Base-by-base conservation (phyloP, 2,797 vertebrate species). In the Staurois parvus region DNA sequence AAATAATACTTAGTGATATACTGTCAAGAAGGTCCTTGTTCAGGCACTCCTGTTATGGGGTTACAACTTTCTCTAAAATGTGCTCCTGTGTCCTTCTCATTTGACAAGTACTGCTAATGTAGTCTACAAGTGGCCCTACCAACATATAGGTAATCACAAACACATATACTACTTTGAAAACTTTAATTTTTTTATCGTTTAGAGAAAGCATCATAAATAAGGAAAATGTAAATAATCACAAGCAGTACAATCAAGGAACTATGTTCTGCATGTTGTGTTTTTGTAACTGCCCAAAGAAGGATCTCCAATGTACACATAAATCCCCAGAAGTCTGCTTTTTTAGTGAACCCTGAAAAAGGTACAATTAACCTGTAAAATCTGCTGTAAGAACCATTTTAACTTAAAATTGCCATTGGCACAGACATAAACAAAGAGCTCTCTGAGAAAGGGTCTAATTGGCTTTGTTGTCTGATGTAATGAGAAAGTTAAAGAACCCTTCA, bases 281-380 rank as follows among this genome's bases (percentile, higher is more conserved):
- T 73, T 79, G 19, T 29, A 52, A 42, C 30, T 67, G 48, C 48
- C 56, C 26, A 56, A 67, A 64, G 32, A 74, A 68, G 30, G 21
- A 64, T 52, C 73, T 56, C 28, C 12, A 66, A 86, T 72, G 72
- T 76, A 24, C n/a, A 73, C 76, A 48, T 48, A 21, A 34, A 34
- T 87, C 42, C 28, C 3, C 4, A 21, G 29, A 80, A 30, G 62
- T 79, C 64, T 69, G 24, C 80, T 79, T 79, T 67, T 78, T 87
- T 78, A 56, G 75, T 66, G 64, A 72, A 40, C 52, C 37, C 28
- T 84, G 24, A 87, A 68, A n/a, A 78, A 83, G 80, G 74, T 83
- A 83, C 62, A 87, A 87, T 73, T 87, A 83, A 72, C 75, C 75
- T 83, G 73, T 68, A 79, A 69, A 87, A 79, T 83, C 21, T 17